These are phyloP conservation scores for Apodemia hepburni DNA, from an alignment of 2,888 invertebrate genomes.

Conservation along the genomic window DNA sequence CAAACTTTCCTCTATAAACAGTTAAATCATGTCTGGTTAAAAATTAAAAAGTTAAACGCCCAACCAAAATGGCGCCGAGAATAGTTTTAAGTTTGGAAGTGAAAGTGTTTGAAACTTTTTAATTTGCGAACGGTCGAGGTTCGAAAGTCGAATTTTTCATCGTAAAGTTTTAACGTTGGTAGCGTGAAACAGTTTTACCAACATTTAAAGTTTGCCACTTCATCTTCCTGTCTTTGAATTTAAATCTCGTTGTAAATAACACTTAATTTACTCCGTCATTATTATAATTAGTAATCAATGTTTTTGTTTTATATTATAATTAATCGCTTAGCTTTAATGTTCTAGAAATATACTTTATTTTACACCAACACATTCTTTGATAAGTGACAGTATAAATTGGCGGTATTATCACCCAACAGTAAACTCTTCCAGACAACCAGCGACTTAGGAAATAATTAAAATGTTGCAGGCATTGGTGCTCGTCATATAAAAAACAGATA, in stretches of 20 bases:
- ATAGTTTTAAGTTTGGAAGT: constrained; percentile 61
- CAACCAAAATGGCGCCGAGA: constrained; percentile 63
- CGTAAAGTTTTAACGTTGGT: constrained; percentile 36
- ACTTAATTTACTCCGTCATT: constrained; percentile 5
- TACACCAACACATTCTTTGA: too few relatives aligned
- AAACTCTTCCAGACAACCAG: too few relatives aligned
- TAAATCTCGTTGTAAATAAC: constrained; percentile 15
- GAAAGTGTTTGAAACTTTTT: constrained; percentile 72
- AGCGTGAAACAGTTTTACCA: constrained; percentile 45
- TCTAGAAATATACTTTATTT: too few relatives aligned
- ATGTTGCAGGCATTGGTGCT: too few relatives aligned
- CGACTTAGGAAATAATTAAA: too few relatives aligned
- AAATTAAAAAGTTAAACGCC: constrained; percentile 62
- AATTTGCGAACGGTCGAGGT: constrained; percentile 57
- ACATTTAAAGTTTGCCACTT: constrained; percentile 15
- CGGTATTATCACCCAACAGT: too few relatives aligned
- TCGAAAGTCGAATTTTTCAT: constrained; percentile 67
- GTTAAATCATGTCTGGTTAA: constrained; percentile 36
- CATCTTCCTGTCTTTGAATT: constrained; percentile 16
- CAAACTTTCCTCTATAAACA: background rate
- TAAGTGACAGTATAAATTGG: too few relatives aligned
- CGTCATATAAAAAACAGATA: too few relatives aligned
- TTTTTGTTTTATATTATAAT: background rate
- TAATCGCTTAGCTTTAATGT: too few relatives aligned
- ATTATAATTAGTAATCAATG: constrained; percentile 1